Base-by-base conservation (phyloP, 2,113 vertebrate species). In the Muntiacus muntjak region DNA sequence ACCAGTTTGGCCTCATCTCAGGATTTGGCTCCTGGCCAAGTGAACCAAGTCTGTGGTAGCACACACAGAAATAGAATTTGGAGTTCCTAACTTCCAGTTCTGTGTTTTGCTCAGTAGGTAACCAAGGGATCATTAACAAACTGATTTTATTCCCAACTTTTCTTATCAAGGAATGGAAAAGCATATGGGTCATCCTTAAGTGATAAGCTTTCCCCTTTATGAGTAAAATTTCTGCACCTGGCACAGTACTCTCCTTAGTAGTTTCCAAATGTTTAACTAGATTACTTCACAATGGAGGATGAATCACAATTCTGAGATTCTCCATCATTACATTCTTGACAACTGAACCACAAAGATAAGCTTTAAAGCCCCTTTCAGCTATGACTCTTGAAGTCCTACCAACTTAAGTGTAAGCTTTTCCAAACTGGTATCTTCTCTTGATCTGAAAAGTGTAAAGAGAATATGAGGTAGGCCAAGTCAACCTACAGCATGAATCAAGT, bases 21-120 rank as follows among this genome's bases (percentile, higher is more conserved):
- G 94, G 40, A 93, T 93, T 7, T 96, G 95, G 97, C 40, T 19
- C 52, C 62, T 43, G 55, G 71, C 89, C 95, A 96, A 97, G 83
- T n/a, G 43, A 84, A 84, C 64, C 36, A 90, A 1, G 89, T 87
- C 78, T 50, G 36, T 17, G 9, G n/a, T 1, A 79, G 82, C 11
- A 0, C 47, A 82, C 12, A 82, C 0, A 14, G 58, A 52, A 95
- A 50, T 13, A 67, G 79, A 62, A 7, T 62, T 33, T 83, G 8
- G 50, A 43, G 95, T 83, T 85, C 87, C 25, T 89, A 57, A 81
- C 64, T 78, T 92, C 47, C 23, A 88, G 55, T 50, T 12, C 67
- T 74, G 17, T n/a, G 36, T 82, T 96, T 57, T 55, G 36, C 30
- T 87, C 58, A 57, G 62, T 10, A 91, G 85, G 67, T 90, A 84